Evolutionary conservation across 2,888 invertebrate species (phyloP).

Genomic region (Agrochola circellaris): DNA sequence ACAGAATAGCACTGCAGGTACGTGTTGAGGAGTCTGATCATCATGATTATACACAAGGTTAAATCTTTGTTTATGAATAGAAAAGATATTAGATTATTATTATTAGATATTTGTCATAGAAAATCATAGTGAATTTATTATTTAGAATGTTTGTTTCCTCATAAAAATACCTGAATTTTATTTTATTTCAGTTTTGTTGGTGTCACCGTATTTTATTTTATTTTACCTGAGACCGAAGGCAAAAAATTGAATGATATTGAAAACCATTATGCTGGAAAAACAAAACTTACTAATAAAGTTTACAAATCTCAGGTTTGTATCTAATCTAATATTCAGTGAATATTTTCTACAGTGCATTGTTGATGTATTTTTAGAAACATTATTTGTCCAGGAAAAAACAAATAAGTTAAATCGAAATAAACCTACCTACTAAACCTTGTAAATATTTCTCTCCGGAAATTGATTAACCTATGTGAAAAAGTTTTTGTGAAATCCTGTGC

Average conservation of each 20-base stretch:
- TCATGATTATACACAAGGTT: too few species aligned
- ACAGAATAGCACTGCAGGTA: too few species aligned
- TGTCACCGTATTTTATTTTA: slow-evolving; percentile 92
- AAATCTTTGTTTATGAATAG: background rate
- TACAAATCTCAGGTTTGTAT: slow-evolving; percentile 79
- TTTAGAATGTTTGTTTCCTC: too few species aligned
- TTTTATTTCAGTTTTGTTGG: slow-evolving; percentile 90
- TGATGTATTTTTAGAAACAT: background rate
- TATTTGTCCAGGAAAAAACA: background rate
- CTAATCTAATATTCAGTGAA: background rate
- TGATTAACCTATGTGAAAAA: background rate
- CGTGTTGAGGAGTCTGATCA: background rate
- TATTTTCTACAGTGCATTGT: background rate
- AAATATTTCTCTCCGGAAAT: background rate
- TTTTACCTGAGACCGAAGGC: slow-evolving; percentile 96
- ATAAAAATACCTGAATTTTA: background rate
- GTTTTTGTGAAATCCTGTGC: background rate
- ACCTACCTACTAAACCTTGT: background rate
- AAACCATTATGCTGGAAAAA: slow-evolving; percentile 92
- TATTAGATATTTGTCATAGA: too few species aligned
- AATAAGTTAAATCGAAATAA: background rate
- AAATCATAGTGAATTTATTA: background rate
- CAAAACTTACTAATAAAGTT: slow-evolving; percentile 87
- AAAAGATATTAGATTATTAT: too few species aligned
- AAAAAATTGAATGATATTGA: slow-evolving; percentile 93